These are phyloP conservation scores for Drosophila atripex DNA, from an alignment of 2,888 invertebrate genomes.

Conservation along the genomic window DNA sequence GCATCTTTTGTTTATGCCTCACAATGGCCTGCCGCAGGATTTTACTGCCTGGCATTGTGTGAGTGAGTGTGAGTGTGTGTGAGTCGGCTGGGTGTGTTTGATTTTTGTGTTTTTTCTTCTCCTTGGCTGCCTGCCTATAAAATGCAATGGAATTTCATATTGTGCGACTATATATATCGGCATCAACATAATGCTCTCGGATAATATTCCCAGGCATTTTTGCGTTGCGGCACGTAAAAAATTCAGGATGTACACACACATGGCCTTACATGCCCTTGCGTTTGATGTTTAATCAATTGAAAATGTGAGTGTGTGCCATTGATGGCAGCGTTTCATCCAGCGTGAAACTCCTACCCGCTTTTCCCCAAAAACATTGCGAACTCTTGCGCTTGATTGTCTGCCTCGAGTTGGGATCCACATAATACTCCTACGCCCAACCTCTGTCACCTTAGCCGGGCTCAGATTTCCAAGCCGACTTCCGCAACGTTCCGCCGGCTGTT, in stretches of 20 bases:
- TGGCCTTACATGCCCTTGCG: slow-evolving; percentile 51
- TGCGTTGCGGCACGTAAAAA: slow-evolving; percentile 70
- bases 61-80: slow-evolving; percentile 21
- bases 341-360: neutral
- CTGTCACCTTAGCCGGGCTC: slow-evolving; percentile 31
- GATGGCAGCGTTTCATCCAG: slow-evolving; percentile 28
- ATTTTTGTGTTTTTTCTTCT: slow-evolving; percentile 19
- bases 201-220: slow-evolving; percentile 69
- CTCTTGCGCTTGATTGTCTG: slow-evolving; percentile 56
- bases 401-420: slow-evolving; percentile 9
- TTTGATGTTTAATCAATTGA: slow-evolving; percentile 76
- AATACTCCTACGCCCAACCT: slow-evolving; percentile 4
- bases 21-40: slow-evolving; percentile 74
- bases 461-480: slow-evolving; percentile 55
- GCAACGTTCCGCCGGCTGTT: slow-evolving; percentile 62
- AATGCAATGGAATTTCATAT: slow-evolving; percentile 78
- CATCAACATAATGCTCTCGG: slow-evolving; percentile 60
- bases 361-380: slow-evolving; percentile 21
- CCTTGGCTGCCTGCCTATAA: slow-evolving; percentile 54
- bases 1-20: slow-evolving; percentile 74
- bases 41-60: slow-evolving; percentile 70
- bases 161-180: slow-evolving; percentile 54
- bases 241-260: slow-evolving; percentile 53
- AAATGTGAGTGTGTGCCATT: slow-evolving; percentile 50
- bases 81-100: slow-evolving; percentile 19